Base-by-base conservation (phyloP, 1,140 invertebrate genomes). In the Amyelois transitella region DNA sequence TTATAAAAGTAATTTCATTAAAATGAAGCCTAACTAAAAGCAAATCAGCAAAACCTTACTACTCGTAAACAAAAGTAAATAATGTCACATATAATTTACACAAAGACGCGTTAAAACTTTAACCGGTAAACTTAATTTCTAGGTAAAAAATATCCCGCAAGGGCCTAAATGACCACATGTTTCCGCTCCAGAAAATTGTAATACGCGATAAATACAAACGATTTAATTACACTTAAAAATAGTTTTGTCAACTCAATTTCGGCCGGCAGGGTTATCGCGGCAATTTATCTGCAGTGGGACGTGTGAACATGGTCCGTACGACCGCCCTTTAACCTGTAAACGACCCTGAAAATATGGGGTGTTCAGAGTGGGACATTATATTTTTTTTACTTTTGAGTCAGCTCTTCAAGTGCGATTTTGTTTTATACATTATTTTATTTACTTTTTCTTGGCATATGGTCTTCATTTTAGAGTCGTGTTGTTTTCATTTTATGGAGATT, bases 271-370 rank as follows among this genome's bases (percentile, higher is more conserved):
- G 18, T 25, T 69, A 69, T 69, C 66, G 24, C 2, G 18, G 50
- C 59, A 17, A 60, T 65, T 60, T 55, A 69, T 69, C 66, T 67
- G 43, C 57, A 54, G 58, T 62, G 60, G 60, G 55, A 69, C 60
- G 66, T 69, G 66, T 69, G 63, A 69, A 69, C 62, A 69, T 38
- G 49, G 50, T 63, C 54, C 48, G 22, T 64, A 52, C 58, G 48
- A 60, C 43, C 18, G 48, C 53, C 25, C 55, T 53, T 60, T 63
- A 63, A 67, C 63, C n/a, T 38, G 5, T 38, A 38, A 14, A 14
- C 1, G 32, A 8, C n/a, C 1, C 32, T 38, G 32, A 38, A 38
- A 14, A n/a, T 14, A 38, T 14, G n/a, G 32, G 32, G 32, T 38
- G 1, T 38, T 14, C 12, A 14, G n/a, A 14, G 22, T 24, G 3